Conservation (phyloP, 2,888 invertebrate species). For the Ischnura elegans region DNA sequence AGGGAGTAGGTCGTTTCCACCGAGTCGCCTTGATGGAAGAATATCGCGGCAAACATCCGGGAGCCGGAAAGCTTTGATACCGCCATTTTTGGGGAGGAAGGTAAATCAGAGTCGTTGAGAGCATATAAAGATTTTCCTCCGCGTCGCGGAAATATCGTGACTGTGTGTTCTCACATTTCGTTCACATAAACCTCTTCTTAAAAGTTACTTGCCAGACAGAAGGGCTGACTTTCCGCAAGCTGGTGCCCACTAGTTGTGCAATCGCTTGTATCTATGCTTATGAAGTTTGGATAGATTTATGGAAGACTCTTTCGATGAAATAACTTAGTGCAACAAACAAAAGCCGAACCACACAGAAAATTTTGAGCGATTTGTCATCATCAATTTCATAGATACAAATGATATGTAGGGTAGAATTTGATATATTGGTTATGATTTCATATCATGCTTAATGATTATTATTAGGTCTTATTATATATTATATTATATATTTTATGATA, state of each 20-base stretch:
- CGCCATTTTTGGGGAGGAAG: background rate
- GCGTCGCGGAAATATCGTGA: background rate
- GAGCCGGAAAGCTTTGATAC: background rate
- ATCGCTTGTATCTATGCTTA: too few relatives aligned
- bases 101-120: background rate
- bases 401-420: too few relatives aligned
- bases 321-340: too few relatives aligned
- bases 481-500: too few relatives aligned
- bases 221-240: background rate
- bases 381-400: too few relatives aligned
- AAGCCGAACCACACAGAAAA: too few relatives aligned
- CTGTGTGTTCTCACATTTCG: background rate
- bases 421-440: too few relatives aligned
- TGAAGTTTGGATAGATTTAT: too few relatives aligned
- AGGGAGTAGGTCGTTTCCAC: background rate
- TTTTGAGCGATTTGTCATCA: too few relatives aligned
- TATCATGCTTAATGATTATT: too few relatives aligned
- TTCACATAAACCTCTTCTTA: background rate
- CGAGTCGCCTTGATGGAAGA: background rate
- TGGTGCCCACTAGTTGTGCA: background rate
- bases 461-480: too few relatives aligned
- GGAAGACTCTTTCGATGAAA: too few relatives aligned
- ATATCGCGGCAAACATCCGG: constrained; percentile 17
- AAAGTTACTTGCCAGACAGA: background rate
- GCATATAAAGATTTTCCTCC: background rate